A percentile compares a stretch with the other conserved stretches of the same genome.
Evolutionary conservation across 2,797 vertebrate genomes (phyloP).

Genomic region (Eidolon dupreanum): DNA sequence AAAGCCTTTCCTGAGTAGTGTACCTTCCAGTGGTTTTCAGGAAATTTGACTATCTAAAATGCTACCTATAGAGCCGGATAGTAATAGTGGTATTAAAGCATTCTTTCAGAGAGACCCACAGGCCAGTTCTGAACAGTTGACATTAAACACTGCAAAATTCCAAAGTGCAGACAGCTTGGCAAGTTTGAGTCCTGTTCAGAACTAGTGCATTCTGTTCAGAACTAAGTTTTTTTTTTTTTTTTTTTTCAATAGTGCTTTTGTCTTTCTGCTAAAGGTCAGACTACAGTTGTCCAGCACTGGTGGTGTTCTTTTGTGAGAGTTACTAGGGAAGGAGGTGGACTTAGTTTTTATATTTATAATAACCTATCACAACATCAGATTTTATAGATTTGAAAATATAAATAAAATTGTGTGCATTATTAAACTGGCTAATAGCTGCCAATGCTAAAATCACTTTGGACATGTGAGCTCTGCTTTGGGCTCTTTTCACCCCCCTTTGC

Average conservation of each 20-base stretch:
- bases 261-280: slow-evolving; percentile 77
- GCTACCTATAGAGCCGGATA: background rate
- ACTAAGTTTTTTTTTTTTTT: background rate
- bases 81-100: background rate
- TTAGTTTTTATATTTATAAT: slow-evolving; percentile 26
- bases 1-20: background rate
- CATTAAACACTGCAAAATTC: slow-evolving; percentile 78
- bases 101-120: slow-evolving; percentile 39
- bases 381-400: slow-evolving; percentile 13
- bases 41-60: background rate
- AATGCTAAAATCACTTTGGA: background rate
- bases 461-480: background rate
- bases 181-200: slow-evolving; percentile 64
- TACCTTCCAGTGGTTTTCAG: background rate
- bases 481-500: background rate
- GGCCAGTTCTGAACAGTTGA: slow-evolving; percentile 59
- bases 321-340: background rate
- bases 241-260: slow-evolving; percentile 78
- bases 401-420: background rate
- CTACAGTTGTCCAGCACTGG: slow-evolving; percentile 25
- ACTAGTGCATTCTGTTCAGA: slow-evolving; percentile 74
- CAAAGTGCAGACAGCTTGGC: slow-evolving; percentile 73
- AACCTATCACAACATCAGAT: background rate
- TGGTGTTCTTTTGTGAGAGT: slow-evolving; percentile 35
- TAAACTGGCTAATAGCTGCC: background rate